phyloP scores from a whole-genome alignment of 2,797 vertebrate genomes.

The Lagorchestes hirsutus region DNA sequence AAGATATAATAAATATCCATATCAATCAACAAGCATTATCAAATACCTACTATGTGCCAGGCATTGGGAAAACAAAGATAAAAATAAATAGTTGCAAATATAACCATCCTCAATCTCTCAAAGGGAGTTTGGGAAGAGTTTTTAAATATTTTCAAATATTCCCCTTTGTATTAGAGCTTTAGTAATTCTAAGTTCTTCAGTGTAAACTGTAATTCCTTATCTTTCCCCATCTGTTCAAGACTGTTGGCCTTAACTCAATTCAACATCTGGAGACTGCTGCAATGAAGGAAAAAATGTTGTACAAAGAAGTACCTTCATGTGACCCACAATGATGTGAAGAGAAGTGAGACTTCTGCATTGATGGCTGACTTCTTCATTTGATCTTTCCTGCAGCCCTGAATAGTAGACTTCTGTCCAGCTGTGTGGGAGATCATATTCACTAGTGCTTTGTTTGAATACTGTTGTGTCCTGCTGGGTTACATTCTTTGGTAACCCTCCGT shows the following conservation, averaged over 20 bases:
- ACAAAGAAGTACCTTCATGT: conserved; percentile 17
- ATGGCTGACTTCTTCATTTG: conserved; percentile 12
- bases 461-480: background rate
- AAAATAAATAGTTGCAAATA: background rate
- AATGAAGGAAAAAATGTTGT: background rate
- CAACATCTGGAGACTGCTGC: background rate
- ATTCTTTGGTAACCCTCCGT: conserved; percentile 1
- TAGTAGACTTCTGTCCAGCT: conserved; percentile 13
- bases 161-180: background rate
- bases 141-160: background rate
- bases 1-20: background rate
- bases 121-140: background rate
- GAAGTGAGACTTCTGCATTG: background rate
- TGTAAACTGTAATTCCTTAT: background rate
- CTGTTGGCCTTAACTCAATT: background rate
- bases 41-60: background rate
- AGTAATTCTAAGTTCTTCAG: background rate
- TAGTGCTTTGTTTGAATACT: background rate
- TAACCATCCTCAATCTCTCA: background rate
- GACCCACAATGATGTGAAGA: conserved; percentile 1
- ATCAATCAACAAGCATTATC: background rate
- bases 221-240: conserved; percentile 1
- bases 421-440: background rate
- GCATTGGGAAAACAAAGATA: background rate
- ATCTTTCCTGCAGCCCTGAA: background rate